Evolutionary conservation across 2,113 vertebrate genomes (phyloP).

Genomic region (Clarias gariepinus): DNA sequence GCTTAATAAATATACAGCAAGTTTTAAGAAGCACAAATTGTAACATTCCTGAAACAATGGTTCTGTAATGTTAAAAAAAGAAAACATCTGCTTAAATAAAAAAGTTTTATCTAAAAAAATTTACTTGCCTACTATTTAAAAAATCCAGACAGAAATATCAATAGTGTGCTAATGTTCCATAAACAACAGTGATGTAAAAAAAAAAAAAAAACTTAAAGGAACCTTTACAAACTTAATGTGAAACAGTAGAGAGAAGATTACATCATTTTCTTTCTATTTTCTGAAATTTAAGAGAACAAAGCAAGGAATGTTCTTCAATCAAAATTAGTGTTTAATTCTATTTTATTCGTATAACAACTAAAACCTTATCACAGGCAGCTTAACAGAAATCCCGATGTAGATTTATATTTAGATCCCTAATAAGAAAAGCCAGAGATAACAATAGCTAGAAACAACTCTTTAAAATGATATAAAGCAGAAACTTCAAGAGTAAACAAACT

Average conservation of each 20-base stretch:
- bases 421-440: slow-evolving; percentile 5
- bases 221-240: background rate
- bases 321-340: background rate
- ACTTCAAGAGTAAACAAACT: background rate
- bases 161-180: background rate
- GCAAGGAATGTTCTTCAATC: background rate
- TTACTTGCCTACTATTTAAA: background rate
- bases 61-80: background rate
- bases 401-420: background rate
- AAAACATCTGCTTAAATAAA: too few relatives aligned
- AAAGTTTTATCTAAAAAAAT: too few relatives aligned
- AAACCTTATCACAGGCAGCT: background rate
- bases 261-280: background rate
- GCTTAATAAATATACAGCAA: background rate
- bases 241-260: background rate
- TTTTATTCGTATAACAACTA: background rate
- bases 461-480: background rate
- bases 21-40: background rate
- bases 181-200: background rate
- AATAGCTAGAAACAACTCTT: background rate
- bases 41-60: background rate
- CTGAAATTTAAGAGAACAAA: background rate
- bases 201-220: background rate
- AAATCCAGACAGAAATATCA: background rate
- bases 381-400: background rate